Conservation (phyloP, 2,113 vertebrate genomes). For the Centropristis striata region DNA sequence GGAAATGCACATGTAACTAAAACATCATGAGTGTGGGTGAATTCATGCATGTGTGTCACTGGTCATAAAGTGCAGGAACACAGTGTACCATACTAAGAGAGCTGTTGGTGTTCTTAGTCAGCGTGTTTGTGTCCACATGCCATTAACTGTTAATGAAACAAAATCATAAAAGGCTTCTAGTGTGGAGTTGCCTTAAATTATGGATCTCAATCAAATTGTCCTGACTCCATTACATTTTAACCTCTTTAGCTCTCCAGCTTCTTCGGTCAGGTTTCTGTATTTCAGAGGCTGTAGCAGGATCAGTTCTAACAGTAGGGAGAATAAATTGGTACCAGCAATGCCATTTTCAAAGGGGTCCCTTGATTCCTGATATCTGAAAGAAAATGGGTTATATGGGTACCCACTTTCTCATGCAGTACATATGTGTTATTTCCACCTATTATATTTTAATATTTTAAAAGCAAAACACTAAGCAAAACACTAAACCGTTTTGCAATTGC, state of each 20-base stretch:
- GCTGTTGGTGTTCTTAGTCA: slow-evolving; percentile 4
- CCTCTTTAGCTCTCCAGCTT: neutral
- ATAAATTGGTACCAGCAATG: too few species aligned
- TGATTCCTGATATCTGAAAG: too few species aligned
- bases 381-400: too few species aligned
- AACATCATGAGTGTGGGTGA: neutral
- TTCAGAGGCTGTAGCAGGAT: too few species aligned
- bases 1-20: slow-evolving; percentile 8
- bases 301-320: too few species aligned
- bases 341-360: too few species aligned
- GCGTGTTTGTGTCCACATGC: neutral
- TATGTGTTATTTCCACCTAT: too few species aligned
- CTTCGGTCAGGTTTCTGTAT: too few species aligned
- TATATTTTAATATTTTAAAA: too few species aligned
- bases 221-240: neutral
- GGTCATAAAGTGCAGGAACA: slow-evolving; percentile 21
- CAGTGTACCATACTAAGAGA: slow-evolving; percentile 10
- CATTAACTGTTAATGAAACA: neutral
- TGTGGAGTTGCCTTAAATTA: neutral
- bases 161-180: neutral
- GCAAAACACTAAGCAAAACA: too few species aligned
- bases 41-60: slow-evolving; percentile 25
- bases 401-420: too few species aligned
- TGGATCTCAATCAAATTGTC: neutral
- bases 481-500: too few species aligned